Base-by-base conservation (phyloP, 2,113 vertebrate species). In the Aramus guarauna region DNA sequence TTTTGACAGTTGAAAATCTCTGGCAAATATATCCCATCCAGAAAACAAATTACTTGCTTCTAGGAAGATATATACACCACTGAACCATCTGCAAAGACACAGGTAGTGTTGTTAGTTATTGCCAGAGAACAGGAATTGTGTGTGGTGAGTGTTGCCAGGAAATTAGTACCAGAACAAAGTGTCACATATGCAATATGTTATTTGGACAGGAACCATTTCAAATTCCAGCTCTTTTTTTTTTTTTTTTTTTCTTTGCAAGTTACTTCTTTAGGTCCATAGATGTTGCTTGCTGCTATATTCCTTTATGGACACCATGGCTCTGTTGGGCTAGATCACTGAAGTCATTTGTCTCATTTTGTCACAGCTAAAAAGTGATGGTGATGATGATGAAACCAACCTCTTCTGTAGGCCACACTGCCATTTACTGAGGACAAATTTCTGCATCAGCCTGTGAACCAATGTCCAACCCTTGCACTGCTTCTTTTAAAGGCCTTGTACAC, bases 1-100 rank as follows among this genome's bases (percentile, higher is more conserved):
- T 94, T 95, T 96, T 91, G 92, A 94, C 94, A 94, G 69, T 88
- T 58, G 66, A 91, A 95, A 92, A 90, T 91, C 86, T 85, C 92
- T 97, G 86, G 86, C 89, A 95, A 94, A 79, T 76, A 76, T 18
- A 76, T 47, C 29, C 66, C 64, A 76, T 21, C 10, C 26, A 72
- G 73, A 86, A 95, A 95, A 92, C 76, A 96, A 85, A 96, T 91
- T 37, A 66, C 48, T 78, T 81, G 29, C 58, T 59, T 85, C 77
- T 82, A 82, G 73, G 72, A 95, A 89, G 92, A 91, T 76, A 83
- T 34, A 62, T 60, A 88, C 30, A 62, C 17, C 47, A 79, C 32
- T 2, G 1, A 95, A 91, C 45, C 84, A 87, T 79, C 91, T 91
- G 89, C 76, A 64, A 84, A 92, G 73, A 89, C 81, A 78, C 91